phyloP scores from a whole-genome alignment of 2,888 invertebrate species.

The Spicauda simplicius region DNA sequence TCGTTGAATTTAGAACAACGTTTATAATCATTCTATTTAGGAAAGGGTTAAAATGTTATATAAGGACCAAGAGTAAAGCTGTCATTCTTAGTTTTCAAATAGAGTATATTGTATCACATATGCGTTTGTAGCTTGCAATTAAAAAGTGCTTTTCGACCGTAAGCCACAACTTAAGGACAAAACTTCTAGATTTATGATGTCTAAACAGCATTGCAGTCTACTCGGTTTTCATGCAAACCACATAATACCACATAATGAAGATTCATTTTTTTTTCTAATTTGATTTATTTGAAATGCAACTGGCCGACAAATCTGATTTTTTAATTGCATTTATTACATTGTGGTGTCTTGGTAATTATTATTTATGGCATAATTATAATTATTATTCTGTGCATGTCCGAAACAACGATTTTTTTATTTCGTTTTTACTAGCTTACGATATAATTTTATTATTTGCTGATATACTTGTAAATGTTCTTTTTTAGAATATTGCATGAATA shows the following conservation, averaged over 20 bases:
- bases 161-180: too few relatives aligned
- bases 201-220: too few relatives aligned
- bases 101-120: too few relatives aligned
- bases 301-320: constrained; percentile 44
- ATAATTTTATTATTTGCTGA: constrained; percentile 70
- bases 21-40: too few relatives aligned
- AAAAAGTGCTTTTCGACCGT: too few relatives aligned
- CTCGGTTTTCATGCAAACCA: too few relatives aligned
- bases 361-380: constrained; percentile 54
- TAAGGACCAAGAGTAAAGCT: too few relatives aligned
- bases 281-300: constrained; percentile 44
- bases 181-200: too few relatives aligned
- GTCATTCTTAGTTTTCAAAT: too few relatives aligned
- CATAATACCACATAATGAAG: too few relatives aligned
- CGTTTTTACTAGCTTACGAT: constrained; percentile 66
- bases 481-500: constrained; percentile 39
- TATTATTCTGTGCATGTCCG: constrained; percentile 54
- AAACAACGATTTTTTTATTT: constrained; percentile 49
- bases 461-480: constrained; percentile 46
- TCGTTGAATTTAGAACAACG: not conserved
- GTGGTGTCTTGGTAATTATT: constrained; percentile 55
- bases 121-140: too few relatives aligned
- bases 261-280: not conserved
- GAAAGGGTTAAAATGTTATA: not conserved
- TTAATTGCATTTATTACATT: constrained; percentile 73